These are phyloP conservation scores for Trinorchestia longiramus DNA, from an alignment of 1,140 invertebrate genomes.

Conservation along the genomic window DNA sequence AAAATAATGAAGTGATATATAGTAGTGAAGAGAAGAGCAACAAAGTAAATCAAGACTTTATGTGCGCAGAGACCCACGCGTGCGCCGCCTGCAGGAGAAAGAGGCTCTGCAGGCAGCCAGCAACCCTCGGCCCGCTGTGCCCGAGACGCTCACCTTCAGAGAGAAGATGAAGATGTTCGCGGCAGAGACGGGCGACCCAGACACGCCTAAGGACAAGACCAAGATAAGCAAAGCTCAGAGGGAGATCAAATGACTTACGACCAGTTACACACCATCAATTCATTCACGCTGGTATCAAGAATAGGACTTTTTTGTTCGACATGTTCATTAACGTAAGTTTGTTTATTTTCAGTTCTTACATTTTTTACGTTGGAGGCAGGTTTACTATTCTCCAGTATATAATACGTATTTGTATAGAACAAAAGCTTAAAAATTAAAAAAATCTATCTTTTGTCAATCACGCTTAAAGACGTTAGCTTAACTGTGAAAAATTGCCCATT, in stretches of 20 bases:
- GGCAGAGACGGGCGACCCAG: constrained; percentile 88
- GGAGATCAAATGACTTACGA: constrained; percentile 79
- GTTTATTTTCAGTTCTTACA: neutral
- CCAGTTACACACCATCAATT: neutral
- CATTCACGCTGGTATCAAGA: neutral
- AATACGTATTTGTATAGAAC: neutral
- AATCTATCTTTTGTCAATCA: neutral
- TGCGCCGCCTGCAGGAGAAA: constrained; percentile 82
- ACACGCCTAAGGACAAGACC: constrained; percentile 90
- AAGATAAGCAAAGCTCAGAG: constrained; percentile 93
- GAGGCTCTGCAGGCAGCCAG: constrained; percentile 79
- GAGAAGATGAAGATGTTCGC: constrained; percentile 99
- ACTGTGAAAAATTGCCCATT: neutral
- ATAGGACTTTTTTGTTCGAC: neutral
- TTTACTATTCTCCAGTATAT: neutral
- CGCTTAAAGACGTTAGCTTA: neutral
- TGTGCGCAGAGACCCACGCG: constrained; percentile 81
- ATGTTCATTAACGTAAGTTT: constrained; percentile 26
- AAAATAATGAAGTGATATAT: neutral
- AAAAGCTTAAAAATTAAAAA: neutral
- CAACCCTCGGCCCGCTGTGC: constrained; percentile 78
- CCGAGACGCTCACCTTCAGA: constrained; percentile 91
- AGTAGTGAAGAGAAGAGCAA: neutral
- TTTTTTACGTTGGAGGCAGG: neutral
- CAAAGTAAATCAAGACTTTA: neutral